Percentiles rank a stretch among this genome's conserved stretches.
phyloP scores from a whole-genome alignment of 2,888 invertebrate species.

The Stenoptilia bipunctidactyla region DNA sequence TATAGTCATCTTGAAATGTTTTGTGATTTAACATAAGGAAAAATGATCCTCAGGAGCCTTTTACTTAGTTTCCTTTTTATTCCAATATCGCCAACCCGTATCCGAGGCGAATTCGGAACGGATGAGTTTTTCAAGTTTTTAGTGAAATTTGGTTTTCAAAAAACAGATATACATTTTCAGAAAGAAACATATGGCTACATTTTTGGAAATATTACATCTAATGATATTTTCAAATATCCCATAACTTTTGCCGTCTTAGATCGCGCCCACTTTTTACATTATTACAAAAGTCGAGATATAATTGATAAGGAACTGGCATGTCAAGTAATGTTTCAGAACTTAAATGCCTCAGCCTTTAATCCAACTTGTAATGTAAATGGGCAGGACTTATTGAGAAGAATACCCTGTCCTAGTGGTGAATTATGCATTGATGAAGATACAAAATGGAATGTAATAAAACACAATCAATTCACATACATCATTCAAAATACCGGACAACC shows the following conservation, averaged over 20 bases:
- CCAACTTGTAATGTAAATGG: slow-evolving; percentile 83
- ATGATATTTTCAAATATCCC: slow-evolving; percentile 73
- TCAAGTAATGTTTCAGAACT: slow-evolving; percentile 85
- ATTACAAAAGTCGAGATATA: slow-evolving; percentile 82
- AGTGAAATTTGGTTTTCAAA: slow-evolving; percentile 96
- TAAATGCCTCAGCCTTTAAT: slow-evolving; percentile 88
- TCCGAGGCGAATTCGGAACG: slow-evolving; percentile 57
- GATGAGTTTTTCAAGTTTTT: slow-evolving; percentile 90
- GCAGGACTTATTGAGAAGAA: slow-evolving; percentile 81
- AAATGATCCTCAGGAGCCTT: slow-evolving; percentile 13
- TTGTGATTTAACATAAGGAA: too few relatives aligned
- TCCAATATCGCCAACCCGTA: slow-evolving; percentile 39
- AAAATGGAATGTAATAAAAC: slow-evolving; percentile 85
- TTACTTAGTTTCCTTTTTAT: slow-evolving; percentile 34
- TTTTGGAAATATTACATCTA: slow-evolving; percentile 93
- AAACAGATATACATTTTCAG: slow-evolving; percentile 88
- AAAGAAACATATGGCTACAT: slow-evolving; percentile 94
- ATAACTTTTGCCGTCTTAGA: slow-evolving; percentile 92
- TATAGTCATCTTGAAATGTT: too few relatives aligned
- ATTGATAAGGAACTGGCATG: slow-evolving; percentile 81
- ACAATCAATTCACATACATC: slow-evolving; percentile 94
- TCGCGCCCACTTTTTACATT: slow-evolving; percentile 88
- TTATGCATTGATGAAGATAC: slow-evolving; percentile 91
- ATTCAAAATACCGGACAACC: slow-evolving; percentile 92
- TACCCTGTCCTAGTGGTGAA: slow-evolving; percentile 84